Conservation (phyloP, 1,140 invertebrate species). For the Anoplolepis gracilipes region DNA sequence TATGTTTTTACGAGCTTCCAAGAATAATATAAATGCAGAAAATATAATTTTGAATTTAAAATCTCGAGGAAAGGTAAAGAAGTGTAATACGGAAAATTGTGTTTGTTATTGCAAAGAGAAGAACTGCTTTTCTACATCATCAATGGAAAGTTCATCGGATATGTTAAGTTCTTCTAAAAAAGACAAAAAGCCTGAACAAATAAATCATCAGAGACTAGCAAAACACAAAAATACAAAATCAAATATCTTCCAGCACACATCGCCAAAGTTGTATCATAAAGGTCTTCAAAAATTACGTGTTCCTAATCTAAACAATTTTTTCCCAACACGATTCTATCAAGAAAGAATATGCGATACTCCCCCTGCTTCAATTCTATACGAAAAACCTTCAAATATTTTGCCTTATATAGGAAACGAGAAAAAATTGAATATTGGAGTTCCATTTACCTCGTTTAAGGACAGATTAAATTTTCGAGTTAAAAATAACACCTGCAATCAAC, state of each 20-base stretch:
- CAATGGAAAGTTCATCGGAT: background rate
- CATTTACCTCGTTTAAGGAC: background rate
- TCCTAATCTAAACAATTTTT: background rate
- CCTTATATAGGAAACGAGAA: background rate
- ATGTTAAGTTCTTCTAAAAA: background rate
- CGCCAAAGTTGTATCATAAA: background rate
- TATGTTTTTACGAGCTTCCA: background rate
- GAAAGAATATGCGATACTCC: background rate
- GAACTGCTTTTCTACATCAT: background rate
- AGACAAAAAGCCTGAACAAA: background rate
- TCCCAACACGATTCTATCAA: constrained; percentile 10
- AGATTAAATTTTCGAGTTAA: constrained; percentile 19
- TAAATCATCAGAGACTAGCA: background rate
- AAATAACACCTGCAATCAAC: background rate
- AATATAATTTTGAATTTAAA: background rate
- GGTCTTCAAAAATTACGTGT: background rate
- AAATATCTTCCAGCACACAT: background rate
- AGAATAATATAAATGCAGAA: background rate
- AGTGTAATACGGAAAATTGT: constrained; percentile 62
- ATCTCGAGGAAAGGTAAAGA: background rate
- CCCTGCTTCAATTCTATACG: background rate
- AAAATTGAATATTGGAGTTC: background rate
- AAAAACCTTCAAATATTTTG: background rate
- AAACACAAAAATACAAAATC: background rate
- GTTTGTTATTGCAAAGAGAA: constrained; percentile 72